phyloP scores from a whole-genome alignment of 2,797 vertebrate genomes.

The Margarornis squamiger region DNA sequence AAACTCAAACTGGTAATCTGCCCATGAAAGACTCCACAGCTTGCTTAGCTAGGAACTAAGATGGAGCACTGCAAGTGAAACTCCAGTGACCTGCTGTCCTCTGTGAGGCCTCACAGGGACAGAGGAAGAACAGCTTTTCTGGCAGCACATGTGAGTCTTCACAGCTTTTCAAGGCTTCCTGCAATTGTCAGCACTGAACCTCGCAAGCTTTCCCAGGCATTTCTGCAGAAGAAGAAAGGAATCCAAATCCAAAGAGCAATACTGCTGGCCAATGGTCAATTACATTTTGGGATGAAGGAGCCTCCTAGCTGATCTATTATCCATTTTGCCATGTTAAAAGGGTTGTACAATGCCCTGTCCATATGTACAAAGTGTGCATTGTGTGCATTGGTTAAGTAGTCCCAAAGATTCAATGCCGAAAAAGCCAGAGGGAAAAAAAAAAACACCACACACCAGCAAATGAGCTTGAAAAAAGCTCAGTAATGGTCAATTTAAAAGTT shows the following conservation, averaged over 20 bases:
- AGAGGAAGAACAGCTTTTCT: neutral
- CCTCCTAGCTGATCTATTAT: neutral
- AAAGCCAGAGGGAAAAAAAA: neutral
- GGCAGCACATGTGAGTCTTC: neutral
- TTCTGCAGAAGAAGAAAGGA: neutral
- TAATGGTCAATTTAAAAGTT: neutral
- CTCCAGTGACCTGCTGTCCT: accelerated
- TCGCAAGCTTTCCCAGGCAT: accelerated
- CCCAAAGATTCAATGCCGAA: neutral
- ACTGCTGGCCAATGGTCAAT: neutral
- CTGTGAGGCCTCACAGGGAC: neutral
- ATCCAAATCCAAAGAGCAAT: neutral
- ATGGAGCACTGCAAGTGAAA: neutral
- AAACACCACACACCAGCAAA: neutral
- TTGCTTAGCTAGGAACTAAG: neutral
- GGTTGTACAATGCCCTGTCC: accelerated
- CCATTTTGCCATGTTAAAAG: neutral
- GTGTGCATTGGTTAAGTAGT: neutral
- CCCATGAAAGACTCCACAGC: neutral
- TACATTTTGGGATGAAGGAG: neutral
- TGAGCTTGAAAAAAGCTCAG: neutral
- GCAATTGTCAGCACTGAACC: neutral
- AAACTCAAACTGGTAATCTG: neutral
- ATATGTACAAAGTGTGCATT: accelerated
- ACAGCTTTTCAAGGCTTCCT: neutral